A percentile compares a stretch with the other conserved stretches of the same genome.
Conservation (phyloP, 1,140 invertebrate species). For the Melipona quadrifasciata region DNA sequence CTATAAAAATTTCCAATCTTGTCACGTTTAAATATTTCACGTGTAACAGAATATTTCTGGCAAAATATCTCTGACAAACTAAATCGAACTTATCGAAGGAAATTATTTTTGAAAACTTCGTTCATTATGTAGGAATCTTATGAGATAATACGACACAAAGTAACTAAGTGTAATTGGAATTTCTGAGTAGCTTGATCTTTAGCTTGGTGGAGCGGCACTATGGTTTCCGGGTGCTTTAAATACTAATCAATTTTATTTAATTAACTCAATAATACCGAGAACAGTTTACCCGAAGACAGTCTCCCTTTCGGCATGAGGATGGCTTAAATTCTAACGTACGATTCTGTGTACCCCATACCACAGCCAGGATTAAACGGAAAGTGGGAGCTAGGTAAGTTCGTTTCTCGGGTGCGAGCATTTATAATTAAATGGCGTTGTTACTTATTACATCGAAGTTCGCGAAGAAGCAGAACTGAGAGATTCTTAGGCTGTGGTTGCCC, state of each 20-base stretch:
- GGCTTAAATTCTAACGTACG: constrained; percentile 47
- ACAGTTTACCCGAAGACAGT: constrained; percentile 17
- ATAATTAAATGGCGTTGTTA: constrained; percentile 77
- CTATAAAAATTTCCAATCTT: background rate
- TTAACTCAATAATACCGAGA: background rate
- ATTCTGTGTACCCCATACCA: constrained; percentile 41
- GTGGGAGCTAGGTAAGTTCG: constrained; percentile 68
- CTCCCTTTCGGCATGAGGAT: background rate
- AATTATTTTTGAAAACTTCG: background rate
- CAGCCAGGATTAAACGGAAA: constrained; percentile 61
- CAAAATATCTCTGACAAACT: background rate
- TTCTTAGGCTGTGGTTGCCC: constrained; percentile 75
- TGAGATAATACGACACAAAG: background rate
- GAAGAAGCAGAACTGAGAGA: constrained; percentile 75
- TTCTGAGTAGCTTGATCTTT: background rate
- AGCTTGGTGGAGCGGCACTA: background rate
- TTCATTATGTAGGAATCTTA: background rate
- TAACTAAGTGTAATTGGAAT: background rate
- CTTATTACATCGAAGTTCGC: constrained; percentile 77
- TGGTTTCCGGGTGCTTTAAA: background rate
- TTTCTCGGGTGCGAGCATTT: constrained; percentile 70
- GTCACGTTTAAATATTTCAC: background rate
- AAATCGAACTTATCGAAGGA: background rate
- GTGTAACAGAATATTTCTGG: too few relatives aligned
- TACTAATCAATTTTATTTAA: constrained; percentile 6